phyloP scores from a whole-genome alignment of 2,888 invertebrate genomes.

The Cataglyphis albicans region DNA sequence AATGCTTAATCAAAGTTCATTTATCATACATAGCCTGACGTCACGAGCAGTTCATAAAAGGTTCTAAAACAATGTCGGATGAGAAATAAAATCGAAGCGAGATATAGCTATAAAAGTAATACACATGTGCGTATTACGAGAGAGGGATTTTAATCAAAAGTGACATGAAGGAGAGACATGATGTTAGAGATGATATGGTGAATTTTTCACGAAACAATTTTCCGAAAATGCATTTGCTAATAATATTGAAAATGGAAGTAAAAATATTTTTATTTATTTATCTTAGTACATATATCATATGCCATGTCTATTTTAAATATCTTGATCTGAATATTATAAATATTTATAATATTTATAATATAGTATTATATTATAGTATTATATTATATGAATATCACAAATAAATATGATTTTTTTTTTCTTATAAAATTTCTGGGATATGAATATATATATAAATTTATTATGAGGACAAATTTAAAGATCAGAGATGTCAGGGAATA shows the following conservation, averaged over 20 bases:
- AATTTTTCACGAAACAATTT: background rate
- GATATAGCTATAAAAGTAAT: background rate
- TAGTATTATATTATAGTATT: no score
- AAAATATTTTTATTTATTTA: background rate
- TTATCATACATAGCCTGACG: constrained; percentile 4
- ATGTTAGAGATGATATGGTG: background rate
- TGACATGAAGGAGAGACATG: constrained; percentile 8
- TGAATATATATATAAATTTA: background rate
- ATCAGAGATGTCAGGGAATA: background rate
- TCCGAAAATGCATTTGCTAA: background rate
- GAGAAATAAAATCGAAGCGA: constrained; percentile 9
- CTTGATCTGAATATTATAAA: no score
- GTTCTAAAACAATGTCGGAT: background rate
- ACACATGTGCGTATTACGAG: background rate
- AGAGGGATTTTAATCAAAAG: constrained; percentile 6
- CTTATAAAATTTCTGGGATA: constrained; percentile 8
- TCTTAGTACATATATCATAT: background rate
- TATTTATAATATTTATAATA: no score
- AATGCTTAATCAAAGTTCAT: constrained; percentile 2
- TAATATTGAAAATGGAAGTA: background rate
- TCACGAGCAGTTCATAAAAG: background rate
- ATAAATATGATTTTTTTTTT: background rate
- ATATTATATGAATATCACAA: no score
- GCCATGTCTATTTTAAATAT: background rate
- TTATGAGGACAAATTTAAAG: background rate